Percentiles rank a stretch among this genome's conserved stretches.
Evolutionary conservation across 2,113 vertebrate species (phyloP).

Genomic region (Narcine bancroftii): DNA sequence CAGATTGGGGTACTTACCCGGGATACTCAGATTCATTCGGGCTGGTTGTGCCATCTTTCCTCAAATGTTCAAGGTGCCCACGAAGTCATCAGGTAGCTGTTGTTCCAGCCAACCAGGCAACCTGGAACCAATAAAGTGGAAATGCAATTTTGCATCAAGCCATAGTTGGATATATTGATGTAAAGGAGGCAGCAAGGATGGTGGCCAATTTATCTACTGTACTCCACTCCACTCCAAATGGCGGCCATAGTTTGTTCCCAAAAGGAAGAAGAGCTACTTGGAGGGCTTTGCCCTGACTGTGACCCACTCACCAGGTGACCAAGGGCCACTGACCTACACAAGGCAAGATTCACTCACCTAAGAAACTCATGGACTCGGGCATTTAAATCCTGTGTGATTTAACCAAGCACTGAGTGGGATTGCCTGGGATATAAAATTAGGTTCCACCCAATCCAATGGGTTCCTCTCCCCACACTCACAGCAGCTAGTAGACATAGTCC

Average conservation of each 20-base stretch:
- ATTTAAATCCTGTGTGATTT: not conserved
- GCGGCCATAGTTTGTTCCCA: not conserved
- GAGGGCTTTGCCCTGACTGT: not conserved
- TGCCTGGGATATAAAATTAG: not conserved
- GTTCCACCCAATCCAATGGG: not conserved
- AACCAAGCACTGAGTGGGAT: not conserved
- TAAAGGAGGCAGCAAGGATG: too few species aligned
- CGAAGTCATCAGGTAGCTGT: not conserved
- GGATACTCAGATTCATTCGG: conserved; percentile 70
- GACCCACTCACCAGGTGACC: too few species aligned
- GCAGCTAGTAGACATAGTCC: not conserved
- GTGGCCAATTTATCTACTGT: not conserved
- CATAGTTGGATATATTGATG: too few species aligned
- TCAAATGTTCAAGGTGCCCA: fast-evolving
- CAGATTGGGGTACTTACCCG: conserved; percentile 57
- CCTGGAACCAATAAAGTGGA: not conserved
- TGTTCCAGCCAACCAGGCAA: not conserved
- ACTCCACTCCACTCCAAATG: not conserved
- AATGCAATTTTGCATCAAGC: not conserved
- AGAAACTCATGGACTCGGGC: not conserved
- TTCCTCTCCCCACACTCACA: not conserved
- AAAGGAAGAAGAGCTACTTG: not conserved
- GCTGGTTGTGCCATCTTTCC: conserved; percentile 73
- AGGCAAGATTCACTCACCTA: not conserved
- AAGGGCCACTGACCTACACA: not conserved